Conservation (phyloP, 1,140 invertebrate genomes). For the Euura saliciscinereae region DNA sequence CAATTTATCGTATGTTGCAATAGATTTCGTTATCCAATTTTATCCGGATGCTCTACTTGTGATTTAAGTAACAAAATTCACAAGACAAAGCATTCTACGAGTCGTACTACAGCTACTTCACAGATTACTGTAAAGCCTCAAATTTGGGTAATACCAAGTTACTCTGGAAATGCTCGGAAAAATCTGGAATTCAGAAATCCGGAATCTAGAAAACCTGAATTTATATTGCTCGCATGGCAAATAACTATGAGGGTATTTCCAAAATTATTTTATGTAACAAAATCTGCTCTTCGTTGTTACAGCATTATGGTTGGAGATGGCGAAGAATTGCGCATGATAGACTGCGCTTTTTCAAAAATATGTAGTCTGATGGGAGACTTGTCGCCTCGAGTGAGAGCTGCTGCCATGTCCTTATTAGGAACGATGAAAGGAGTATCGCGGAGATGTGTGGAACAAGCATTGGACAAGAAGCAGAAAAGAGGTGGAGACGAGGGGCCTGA, state of each 20-base stretch:
- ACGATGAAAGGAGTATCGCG: conserved; percentile 86
- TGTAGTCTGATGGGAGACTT: conserved; percentile 94
- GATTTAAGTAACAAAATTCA: no score
- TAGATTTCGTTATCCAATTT: no score
- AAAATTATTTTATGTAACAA: conserved; percentile 4
- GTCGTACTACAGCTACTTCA: background rate
- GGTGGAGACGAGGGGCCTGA: conserved; percentile 83
- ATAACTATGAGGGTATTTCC: background rate
- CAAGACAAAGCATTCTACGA: background rate
- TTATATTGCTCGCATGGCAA: conserved; percentile 2
- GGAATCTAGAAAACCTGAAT: background rate
- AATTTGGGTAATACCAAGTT: no score
- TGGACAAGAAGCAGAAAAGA: conserved; percentile 97
- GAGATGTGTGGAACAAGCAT: conserved; percentile 91
- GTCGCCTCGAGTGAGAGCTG: conserved; percentile 81
- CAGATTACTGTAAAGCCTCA: background rate
- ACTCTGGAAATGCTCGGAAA: no score
- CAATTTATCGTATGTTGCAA: no score
- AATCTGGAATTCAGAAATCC: background rate
- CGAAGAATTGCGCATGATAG: conserved; percentile 84
- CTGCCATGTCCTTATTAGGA: conserved; percentile 83
- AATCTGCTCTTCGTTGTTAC: conserved; percentile 28
- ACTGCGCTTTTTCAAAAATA: conserved; percentile 96
- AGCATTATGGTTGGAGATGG: conserved; percentile 72
- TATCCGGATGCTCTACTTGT: no score